Conservation (phyloP, 1,140 invertebrate genomes). For the Cotesia vestalis region DNA sequence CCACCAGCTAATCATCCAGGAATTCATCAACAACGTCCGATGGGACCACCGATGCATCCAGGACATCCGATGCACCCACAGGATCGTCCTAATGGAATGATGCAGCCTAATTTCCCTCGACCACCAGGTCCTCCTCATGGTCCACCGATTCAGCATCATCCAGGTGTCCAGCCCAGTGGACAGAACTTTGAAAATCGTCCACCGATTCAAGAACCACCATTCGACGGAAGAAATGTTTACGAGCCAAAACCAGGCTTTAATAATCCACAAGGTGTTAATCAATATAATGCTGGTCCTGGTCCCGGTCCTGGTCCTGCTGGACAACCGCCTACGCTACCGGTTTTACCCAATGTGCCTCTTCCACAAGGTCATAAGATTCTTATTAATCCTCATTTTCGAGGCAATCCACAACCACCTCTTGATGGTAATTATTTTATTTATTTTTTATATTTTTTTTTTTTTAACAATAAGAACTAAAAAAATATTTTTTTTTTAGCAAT, state of each 20-base stretch:
- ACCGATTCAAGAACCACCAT: slow-evolving; percentile 50
- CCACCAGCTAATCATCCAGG: slow-evolving; percentile 43
- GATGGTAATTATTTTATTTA: slow-evolving; percentile 49
- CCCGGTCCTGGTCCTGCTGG: slow-evolving; percentile 35
- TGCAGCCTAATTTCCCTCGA: slow-evolving; percentile 35
- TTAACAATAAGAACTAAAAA: background rate
- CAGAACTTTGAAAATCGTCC: slow-evolving; percentile 52
- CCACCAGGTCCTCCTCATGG: slow-evolving; percentile 41
- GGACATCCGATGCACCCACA: slow-evolving; percentile 36
- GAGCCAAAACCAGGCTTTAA: slow-evolving; percentile 47
- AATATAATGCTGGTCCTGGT: slow-evolving; percentile 37
- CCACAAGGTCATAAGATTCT: slow-evolving; percentile 63
- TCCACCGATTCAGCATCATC: slow-evolving; percentile 43
- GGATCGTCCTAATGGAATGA: slow-evolving; percentile 29
- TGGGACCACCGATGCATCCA: slow-evolving; percentile 43
- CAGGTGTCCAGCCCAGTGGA: slow-evolving; percentile 44
- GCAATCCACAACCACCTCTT: slow-evolving; percentile 51
- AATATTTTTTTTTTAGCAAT: background rate
- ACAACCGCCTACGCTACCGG: slow-evolving; percentile 36
- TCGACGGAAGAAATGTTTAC: slow-evolving; percentile 47
- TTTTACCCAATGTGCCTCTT: slow-evolving; percentile 49
- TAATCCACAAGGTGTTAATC: slow-evolving; percentile 40
- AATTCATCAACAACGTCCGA: too few species aligned
- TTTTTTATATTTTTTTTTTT: background rate
- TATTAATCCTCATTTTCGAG: slow-evolving; percentile 65